These are phyloP conservation scores for Ceriagrion tenellum DNA, from an alignment of 2,888 invertebrate species.

Conservation along the genomic window DNA sequence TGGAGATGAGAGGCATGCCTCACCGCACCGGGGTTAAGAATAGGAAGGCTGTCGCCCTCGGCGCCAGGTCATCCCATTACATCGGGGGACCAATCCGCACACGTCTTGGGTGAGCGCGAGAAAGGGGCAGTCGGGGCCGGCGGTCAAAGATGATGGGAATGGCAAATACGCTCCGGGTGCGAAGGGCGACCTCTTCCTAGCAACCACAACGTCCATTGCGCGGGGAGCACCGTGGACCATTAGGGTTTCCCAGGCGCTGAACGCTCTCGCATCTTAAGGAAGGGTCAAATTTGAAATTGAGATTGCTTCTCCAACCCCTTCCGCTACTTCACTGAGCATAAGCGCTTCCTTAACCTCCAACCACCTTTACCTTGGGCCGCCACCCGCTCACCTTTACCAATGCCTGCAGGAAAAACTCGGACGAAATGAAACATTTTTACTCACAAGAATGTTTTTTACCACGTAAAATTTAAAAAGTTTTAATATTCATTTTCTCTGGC, in stretches of 20 bases:
- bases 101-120: not conserved
- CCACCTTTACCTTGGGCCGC: too few species aligned
- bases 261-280: not conserved
- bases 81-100: not conserved
- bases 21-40: not conserved
- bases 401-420: too few species aligned
- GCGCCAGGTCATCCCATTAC: not conserved
- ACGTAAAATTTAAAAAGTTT: too few species aligned
- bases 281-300: constrained; percentile 57
- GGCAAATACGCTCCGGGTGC: not conserved
- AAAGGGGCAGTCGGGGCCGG: not conserved
- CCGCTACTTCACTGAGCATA: too few species aligned
- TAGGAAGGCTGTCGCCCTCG: not conserved
- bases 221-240: constrained; percentile 53
- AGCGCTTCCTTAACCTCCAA: too few species aligned
- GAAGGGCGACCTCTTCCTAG: not conserved
- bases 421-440: too few species aligned
- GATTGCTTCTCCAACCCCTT: constrained; percentile 25
- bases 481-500: too few species aligned
- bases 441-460: too few species aligned
- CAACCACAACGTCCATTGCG: not conserved
- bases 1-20: too few species aligned
- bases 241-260: constrained; percentile 13
- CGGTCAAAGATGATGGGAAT: not conserved
- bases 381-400: too few species aligned